phyloP scores from a whole-genome alignment of 2,113 vertebrate genomes.

The Etheostoma spectabile region DNA sequence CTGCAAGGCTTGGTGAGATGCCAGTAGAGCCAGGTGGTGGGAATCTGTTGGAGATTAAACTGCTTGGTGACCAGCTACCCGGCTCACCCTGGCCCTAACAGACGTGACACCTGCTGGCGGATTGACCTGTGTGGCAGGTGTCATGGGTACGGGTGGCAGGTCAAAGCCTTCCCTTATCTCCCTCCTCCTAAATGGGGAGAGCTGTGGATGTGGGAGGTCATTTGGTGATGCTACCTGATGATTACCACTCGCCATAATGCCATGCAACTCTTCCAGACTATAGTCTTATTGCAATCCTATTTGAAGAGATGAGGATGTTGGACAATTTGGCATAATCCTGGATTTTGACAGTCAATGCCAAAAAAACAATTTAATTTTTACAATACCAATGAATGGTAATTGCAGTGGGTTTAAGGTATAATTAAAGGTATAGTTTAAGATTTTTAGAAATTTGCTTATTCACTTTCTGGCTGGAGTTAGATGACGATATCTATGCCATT shows the following conservation, averaged over 20 bases:
- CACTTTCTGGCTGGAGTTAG: background rate
- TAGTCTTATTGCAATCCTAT: background rate
- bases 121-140: slow-evolving; percentile 64
- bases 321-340: slow-evolving; percentile 1
- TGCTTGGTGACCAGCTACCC: slow-evolving; percentile 70
- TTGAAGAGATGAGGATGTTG: background rate
- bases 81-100: slow-evolving; percentile 57
- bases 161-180: slow-evolving; percentile 44
- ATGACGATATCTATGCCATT: background rate
- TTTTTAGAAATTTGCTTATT: no score
- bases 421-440: background rate
- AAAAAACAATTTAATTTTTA: background rate
- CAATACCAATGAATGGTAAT: background rate
- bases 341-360: slow-evolving; percentile 2
- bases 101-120: slow-evolving; percentile 64
- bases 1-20: slow-evolving; percentile 57
- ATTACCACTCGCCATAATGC: slow-evolving; percentile 5
- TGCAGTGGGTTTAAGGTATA: background rate
- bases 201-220: slow-evolving; percentile 6
- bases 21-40: slow-evolving; percentile 80
- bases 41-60: slow-evolving; percentile 80
- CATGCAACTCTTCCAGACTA: background rate
- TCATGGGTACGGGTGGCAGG: slow-evolving; percentile 44
- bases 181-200: slow-evolving; percentile 1
- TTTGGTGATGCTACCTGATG: background rate